These are phyloP conservation scores for Phymastichus coffea DNA, from an alignment of 1,140 invertebrate genomes.

Conservation along the genomic window DNA sequence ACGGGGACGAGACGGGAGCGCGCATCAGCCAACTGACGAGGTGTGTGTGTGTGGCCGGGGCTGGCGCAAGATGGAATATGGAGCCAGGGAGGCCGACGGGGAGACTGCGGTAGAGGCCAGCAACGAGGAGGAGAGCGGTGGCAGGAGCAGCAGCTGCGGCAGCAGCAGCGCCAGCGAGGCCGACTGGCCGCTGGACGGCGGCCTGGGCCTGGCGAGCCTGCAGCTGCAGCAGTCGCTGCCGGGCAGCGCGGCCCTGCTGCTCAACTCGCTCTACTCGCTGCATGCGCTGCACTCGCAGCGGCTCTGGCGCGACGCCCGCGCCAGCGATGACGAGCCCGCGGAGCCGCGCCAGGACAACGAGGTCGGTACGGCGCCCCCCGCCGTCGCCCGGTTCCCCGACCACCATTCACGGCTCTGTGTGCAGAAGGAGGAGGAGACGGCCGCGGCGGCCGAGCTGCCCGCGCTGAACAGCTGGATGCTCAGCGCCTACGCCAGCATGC, in stretches of 20 bases:
- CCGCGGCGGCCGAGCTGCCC: conserved; percentile 44
- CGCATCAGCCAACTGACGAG: too few relatives aligned
- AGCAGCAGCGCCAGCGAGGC: conserved; percentile 42
- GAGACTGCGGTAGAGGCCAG: conserved; percentile 41
- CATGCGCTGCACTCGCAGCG: conserved; percentile 5
- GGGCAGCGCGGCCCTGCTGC: conserved; percentile 44
- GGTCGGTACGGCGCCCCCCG: not conserved
- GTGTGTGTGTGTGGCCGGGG: too few relatives aligned
- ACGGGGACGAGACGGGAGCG: not conserved
- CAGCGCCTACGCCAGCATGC: conserved; percentile 52
- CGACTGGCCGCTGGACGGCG: conserved; percentile 39
- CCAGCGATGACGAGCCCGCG: conserved; percentile 23
- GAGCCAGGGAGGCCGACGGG: conserved; percentile 54
- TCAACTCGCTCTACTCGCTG: conserved; percentile 45
- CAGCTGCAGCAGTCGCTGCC: conserved; percentile 40
- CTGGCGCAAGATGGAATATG: conserved; percentile 52
- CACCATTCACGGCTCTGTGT: not conserved
- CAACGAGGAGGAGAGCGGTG: not conserved
- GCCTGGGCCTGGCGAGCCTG: conserved; percentile 40
- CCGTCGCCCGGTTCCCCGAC: not conserved
- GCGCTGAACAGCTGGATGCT: conserved; percentile 52
- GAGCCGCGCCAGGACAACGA: conserved; percentile 33
- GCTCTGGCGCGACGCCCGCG: conserved; percentile 11
- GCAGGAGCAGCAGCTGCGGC: not conserved
- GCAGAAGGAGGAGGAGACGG: conserved; percentile 46